Conservation (phyloP, 2,888 invertebrate species). For the Epistrophella euchroma region DNA sequence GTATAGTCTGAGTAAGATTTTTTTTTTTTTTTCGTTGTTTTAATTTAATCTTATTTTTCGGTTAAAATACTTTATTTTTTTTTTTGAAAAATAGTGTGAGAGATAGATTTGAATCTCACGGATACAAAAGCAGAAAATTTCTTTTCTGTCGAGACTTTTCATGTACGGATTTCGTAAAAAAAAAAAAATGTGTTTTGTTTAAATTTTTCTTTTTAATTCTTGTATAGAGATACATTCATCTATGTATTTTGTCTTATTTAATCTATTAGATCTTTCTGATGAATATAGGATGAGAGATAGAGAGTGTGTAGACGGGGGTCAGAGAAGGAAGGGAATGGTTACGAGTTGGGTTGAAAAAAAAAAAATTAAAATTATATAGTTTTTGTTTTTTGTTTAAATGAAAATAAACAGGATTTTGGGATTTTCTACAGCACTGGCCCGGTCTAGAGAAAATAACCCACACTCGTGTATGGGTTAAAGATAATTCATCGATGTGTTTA, state of each 20-base stretch:
- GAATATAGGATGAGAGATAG: conserved; percentile 17
- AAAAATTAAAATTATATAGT: conserved; percentile 42
- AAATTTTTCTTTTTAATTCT: conserved; percentile 35
- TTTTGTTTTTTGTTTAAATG: conserved; percentile 51
- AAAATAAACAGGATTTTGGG: conserved; percentile 69
- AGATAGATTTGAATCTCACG: conserved; percentile 58
- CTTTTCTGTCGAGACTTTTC: conserved; percentile 45
- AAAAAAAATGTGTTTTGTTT: conserved; percentile 30
- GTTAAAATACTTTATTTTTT: conserved; percentile 49
- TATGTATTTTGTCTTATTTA: conserved; percentile 64
- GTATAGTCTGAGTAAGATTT: conserved; percentile 47
- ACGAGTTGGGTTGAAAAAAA: background rate
- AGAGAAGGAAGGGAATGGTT: conserved; percentile 4
- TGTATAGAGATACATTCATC: conserved; percentile 42
- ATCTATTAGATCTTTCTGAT: conserved; percentile 44
- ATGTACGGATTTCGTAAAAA: conserved; percentile 32
- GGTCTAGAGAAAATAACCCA: background rate
- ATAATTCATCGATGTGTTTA: conserved; percentile 24
- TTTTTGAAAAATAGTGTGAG: conserved; percentile 64
- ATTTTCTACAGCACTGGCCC: conserved; percentile 36
- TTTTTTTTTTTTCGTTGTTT: conserved; percentile 44
- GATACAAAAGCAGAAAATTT: conserved; percentile 49
- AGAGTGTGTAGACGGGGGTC: background rate
- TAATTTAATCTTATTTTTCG: conserved; percentile 68
- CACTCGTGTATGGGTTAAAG: background rate